phyloP scores from a whole-genome alignment of 2,113 vertebrate species.

The Poeciliopsis prolifica region DNA sequence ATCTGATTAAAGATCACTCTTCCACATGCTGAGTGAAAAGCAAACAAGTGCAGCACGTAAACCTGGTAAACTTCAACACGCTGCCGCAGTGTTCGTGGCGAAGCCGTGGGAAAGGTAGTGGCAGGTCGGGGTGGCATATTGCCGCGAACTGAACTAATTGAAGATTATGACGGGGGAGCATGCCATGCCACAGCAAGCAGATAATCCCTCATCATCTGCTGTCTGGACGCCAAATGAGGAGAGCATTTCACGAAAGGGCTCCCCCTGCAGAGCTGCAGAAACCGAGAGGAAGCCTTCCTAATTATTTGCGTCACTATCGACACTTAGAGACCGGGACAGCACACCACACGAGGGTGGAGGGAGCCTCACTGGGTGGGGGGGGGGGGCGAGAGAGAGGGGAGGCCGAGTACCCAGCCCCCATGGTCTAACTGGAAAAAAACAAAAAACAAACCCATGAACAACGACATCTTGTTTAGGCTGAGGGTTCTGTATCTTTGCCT shows the following conservation, averaged over 20 bases:
- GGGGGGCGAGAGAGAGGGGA: slow-evolving; percentile 43
- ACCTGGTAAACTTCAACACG: neutral
- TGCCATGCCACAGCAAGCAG: slow-evolving; percentile 79
- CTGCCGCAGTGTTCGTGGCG: slow-evolving; percentile 64
- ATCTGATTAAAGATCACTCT: neutral
- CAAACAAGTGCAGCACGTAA: neutral
- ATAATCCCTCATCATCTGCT: slow-evolving; percentile 90
- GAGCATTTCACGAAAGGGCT: slow-evolving; percentile 84
- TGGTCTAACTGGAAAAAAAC: slow-evolving; percentile 39
- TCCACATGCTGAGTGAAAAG: neutral
- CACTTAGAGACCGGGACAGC: slow-evolving; percentile 55
- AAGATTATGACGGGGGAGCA: slow-evolving; percentile 84
- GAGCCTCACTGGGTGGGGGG: slow-evolving; percentile 40
- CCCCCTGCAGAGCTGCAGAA: slow-evolving; percentile 84
- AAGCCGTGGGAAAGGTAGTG: slow-evolving; percentile 85
- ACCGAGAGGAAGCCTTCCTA: slow-evolving; percentile 85
- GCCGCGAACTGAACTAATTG: slow-evolving; percentile 87
- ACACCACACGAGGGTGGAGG: slow-evolving; percentile 42
- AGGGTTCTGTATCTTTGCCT: slow-evolving; percentile 63
- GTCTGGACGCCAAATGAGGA: slow-evolving; percentile 84
- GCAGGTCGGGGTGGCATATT: slow-evolving; percentile 77
- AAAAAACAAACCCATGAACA: slow-evolving; percentile 54
- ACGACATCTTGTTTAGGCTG: slow-evolving; percentile 76
- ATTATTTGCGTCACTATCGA: slow-evolving; percentile 81
- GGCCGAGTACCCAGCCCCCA: slow-evolving; percentile 33